Evolutionary conservation across 2,888 invertebrate genomes (phyloP).

Genomic region (Mythimna impura): DNA sequence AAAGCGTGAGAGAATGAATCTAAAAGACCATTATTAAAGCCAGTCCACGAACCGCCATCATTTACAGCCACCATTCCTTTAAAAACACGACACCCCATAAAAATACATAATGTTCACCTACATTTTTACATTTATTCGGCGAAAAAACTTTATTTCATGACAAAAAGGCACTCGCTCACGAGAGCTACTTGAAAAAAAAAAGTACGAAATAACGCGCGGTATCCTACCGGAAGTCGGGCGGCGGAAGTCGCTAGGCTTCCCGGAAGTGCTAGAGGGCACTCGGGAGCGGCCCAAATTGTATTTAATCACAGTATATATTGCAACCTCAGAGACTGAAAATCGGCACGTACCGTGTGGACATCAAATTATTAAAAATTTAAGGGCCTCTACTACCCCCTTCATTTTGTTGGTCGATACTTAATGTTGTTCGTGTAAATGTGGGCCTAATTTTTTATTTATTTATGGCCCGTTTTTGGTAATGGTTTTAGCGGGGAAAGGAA

Average conservation of each 20-base stretch:
- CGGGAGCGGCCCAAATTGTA: conserved; percentile 84
- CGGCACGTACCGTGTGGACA: conserved; percentile 62
- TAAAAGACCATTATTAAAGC: conserved; percentile 25
- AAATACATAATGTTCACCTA: conserved; percentile 55
- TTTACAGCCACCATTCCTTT: conserved; percentile 45
- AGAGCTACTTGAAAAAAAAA: conserved; percentile 84
- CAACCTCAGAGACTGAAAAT: conserved; percentile 72
- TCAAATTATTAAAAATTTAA: conserved; percentile 77
- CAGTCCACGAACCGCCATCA: conserved; percentile 35
- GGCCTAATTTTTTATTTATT: conserved; percentile 60
- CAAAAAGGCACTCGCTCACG: conserved; percentile 79
- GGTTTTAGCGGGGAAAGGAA: conserved; percentile 5
- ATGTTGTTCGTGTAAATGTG: conserved; percentile 49
- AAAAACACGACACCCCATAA: conserved; percentile 58
- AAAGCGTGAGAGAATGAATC: conserved; percentile 31
- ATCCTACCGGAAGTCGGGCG: conserved; percentile 85
- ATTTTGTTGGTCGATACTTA: conserved; percentile 51
- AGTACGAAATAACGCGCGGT: conserved; percentile 83
- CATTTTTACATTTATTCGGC: conserved; percentile 74
- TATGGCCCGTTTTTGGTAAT: conserved; percentile 25
- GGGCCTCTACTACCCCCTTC: conserved; percentile 40
- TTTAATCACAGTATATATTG: conserved; percentile 83
- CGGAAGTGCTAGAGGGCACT: conserved; percentile 87
- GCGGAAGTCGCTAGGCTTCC: conserved; percentile 88
- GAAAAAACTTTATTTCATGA: conserved; percentile 72